Conservation (phyloP, 2,113 vertebrate species). For the Aythya baeri region DNA sequence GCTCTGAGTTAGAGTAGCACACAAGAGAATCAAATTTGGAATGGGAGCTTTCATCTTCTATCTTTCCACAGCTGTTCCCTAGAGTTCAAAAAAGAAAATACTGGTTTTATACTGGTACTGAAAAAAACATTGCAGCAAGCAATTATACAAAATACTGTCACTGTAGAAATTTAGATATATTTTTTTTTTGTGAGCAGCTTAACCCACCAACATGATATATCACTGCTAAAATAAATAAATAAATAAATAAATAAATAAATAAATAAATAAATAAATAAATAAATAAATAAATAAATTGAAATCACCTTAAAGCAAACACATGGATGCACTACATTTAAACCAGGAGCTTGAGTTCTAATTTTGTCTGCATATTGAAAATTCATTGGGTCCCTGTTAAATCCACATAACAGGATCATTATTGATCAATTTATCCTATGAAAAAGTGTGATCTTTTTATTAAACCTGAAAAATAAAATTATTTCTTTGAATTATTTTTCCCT, state of each 20-base stretch:
- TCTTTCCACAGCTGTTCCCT: conserved; percentile 77
- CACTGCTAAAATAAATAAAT: background rate
- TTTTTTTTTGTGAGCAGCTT: background rate
- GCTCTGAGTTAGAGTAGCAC: conserved; percentile 89
- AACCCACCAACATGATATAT: background rate
- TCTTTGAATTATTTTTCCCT: background rate
- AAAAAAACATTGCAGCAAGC: background rate
- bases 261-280: background rate
- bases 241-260: no score
- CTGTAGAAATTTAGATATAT: background rate
- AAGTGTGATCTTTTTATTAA: background rate
- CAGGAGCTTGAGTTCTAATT: background rate
- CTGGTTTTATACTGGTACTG: background rate
- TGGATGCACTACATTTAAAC: background rate
- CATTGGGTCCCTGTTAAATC: background rate
- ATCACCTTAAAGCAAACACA: background rate
- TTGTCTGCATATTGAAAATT: background rate
- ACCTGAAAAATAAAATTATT: background rate
- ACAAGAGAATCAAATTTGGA: conserved; percentile 92
- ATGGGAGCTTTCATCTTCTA: conserved; percentile 94
- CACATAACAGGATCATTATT: background rate
- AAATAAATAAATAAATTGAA: background rate
- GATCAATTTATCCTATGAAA: background rate
- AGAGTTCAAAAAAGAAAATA: conserved; percentile 17
- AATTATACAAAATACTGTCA: background rate